Evolutionary conservation across 2,888 invertebrate species (phyloP), one percentile per base, ranked within the genome.

Genomic region (Andrena bucephala): DNA sequence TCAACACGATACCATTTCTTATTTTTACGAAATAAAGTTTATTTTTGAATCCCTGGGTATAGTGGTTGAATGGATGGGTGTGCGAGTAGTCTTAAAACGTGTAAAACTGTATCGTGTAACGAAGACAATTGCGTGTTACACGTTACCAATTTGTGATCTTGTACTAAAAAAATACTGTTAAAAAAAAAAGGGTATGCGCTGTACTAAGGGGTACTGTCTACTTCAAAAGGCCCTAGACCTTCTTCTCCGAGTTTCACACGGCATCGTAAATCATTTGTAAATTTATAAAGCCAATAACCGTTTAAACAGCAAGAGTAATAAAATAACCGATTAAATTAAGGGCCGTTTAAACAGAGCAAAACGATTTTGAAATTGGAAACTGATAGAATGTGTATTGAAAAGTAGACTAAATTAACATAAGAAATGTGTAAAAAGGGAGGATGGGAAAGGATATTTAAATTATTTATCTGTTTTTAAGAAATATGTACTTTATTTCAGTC

Each of bases 21-120:
- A 92, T 91, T 92, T 92, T 92, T 92, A 92, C 90, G 85, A 88
- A 92, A 92, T 92, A 92, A 92, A 93, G 89, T 90, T 92, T 93
- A 92, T 92, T 92, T 91, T 92, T 90, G 89, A 92, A 92, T 90
- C 85, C 86, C 85, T 85, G 89, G 85, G 85, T 91, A 86, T 83
- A 89, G 81, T 89, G 85, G 87, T 85, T 87, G 90, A 85, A 87
- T 89, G 90, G 85, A 88, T 90, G 89, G 83, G 87, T 86, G 83
- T 88, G 85, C 79, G 77, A 88, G 81, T 89, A 87, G 83, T 83
- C 68, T 88, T 72, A 80, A 87, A 86, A 79, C 71, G 84, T 86
- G 67, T 79, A 84, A 42, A 83, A 87, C 69, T 77, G 63, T 83
- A 81, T 75, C 85, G 73, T 77, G 74, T 86, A 78, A 81, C 78